Conservation (phyloP, 1,140 invertebrate genomes). For the Pogonognathellus flavescens region DNA sequence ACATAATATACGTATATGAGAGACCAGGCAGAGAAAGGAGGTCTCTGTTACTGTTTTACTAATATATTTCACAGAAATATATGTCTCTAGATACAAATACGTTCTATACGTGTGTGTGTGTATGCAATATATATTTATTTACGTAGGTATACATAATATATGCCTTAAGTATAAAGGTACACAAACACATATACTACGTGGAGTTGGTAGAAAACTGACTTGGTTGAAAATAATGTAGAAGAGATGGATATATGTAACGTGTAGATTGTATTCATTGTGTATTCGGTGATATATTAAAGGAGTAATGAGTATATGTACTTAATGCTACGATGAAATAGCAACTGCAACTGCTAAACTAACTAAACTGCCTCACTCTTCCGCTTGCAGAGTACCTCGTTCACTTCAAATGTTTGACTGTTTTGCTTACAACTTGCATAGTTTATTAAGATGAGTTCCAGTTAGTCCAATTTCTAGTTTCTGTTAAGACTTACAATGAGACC, state of each 20-base stretch:
- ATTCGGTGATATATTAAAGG: too few species aligned
- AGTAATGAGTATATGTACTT: neutral
- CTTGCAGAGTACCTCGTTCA: conserved; percentile 45
- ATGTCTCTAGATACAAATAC: neutral
- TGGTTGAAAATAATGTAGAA: too few species aligned
- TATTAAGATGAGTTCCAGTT: conserved; percentile 50
- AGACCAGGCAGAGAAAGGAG: neutral
- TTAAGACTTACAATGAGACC: conserved; percentile 23
- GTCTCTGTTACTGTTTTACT: neutral
- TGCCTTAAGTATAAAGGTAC: too few species aligned
- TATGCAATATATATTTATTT: too few species aligned
- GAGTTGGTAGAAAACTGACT: too few species aligned
- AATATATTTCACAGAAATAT: neutral
- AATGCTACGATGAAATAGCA: conserved; percentile 19
- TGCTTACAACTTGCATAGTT: conserved; percentile 44
- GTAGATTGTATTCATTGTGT: too few species aligned
- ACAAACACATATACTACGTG: too few species aligned
- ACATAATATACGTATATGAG: neutral
- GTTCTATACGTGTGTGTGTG: too few species aligned
- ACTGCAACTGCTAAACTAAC: conserved; percentile 33
- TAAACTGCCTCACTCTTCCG: conserved; percentile 43
- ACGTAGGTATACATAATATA: too few species aligned
- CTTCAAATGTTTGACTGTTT: conserved; percentile 48
- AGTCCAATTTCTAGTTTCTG: conserved; percentile 34
- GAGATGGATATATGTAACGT: too few species aligned